These are phyloP conservation scores for Pycnomerus fuliginosus DNA, from an alignment of 2,888 invertebrate species.

Conservation along the genomic window DNA sequence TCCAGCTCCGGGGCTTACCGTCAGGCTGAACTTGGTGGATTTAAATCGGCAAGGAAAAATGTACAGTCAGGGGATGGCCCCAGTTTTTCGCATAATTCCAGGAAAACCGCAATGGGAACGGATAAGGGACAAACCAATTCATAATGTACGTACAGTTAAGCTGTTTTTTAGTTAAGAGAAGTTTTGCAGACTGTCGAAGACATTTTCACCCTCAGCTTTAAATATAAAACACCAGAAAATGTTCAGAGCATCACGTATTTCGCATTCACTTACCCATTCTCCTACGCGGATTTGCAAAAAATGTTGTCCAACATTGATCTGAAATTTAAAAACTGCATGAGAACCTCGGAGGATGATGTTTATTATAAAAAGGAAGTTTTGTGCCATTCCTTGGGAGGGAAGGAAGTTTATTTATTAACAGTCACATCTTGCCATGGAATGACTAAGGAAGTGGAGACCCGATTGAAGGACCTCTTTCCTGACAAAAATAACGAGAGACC, in stretches of 20 bases:
- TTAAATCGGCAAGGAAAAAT: slow-evolving; percentile 88
- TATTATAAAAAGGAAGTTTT: slow-evolving; percentile 84
- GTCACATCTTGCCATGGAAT: slow-evolving; percentile 80
- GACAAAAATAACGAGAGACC: slow-evolving; percentile 66
- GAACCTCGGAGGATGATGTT: slow-evolving; percentile 62
- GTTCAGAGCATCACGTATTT: slow-evolving; percentile 74
- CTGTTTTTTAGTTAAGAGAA: not conserved
- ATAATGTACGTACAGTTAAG: slow-evolving; percentile 59
- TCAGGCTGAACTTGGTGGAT: slow-evolving; percentile 83
- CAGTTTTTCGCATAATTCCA: slow-evolving; percentile 74
- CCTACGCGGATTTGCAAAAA: slow-evolving; percentile 78
- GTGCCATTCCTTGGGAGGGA: slow-evolving; percentile 73
- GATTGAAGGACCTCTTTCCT: slow-evolving; percentile 72
- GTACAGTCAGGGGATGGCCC: slow-evolving; percentile 89
- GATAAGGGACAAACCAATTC: slow-evolving; percentile 76
- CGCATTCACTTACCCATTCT: slow-evolving; percentile 90
- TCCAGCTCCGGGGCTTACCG: slow-evolving; percentile 56
- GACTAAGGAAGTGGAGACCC: slow-evolving; percentile 67
- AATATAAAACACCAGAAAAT: slow-evolving; percentile 70
- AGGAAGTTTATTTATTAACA: slow-evolving; percentile 79
- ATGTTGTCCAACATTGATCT: slow-evolving; percentile 68
- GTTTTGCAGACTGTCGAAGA: slow-evolving; percentile 65
- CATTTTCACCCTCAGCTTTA: slow-evolving; percentile 74
- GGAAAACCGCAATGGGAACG: slow-evolving; percentile 82
- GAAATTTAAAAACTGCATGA: slow-evolving; percentile 54